Percentiles rank a stretch among this genome's conserved stretches.
phyloP scores from a whole-genome alignment of 1,140 invertebrate species.

The Trinorchestia longiramus region DNA sequence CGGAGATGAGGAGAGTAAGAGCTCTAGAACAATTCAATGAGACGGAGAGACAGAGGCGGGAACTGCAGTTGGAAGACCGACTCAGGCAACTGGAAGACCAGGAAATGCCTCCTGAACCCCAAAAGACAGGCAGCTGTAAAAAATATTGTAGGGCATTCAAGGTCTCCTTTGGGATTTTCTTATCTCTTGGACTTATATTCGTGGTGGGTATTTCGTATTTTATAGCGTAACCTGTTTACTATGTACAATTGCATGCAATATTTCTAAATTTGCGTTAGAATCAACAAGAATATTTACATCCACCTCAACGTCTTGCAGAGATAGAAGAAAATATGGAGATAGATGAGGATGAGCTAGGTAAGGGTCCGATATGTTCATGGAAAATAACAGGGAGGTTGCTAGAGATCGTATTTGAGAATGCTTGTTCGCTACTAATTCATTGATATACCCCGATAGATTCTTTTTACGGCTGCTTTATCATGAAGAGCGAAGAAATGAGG shows the following conservation, averaged over 20 bases:
- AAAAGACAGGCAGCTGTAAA: background rate
- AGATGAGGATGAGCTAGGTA: background rate
- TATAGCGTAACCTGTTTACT: background rate
- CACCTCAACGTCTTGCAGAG: background rate
- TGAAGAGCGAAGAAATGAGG: no score
- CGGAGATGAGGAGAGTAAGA: conserved; percentile 25
- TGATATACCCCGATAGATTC: no score
- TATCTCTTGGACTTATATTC: conserved; percentile 25
- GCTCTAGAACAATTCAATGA: conserved; percentile 35
- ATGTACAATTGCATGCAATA: background rate
- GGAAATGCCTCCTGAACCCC: conserved; percentile 45
- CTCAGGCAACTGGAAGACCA: conserved; percentile 42
- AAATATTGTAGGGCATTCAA: conserved; percentile 45
- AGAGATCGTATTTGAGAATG: no score
- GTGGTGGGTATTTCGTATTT: conserved; percentile 17
- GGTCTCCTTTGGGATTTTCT: conserved; percentile 31
- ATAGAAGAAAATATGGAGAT: background rate
- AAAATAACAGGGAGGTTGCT: background rate
- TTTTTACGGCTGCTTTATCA: no score
- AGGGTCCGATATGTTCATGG: background rate
- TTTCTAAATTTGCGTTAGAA: background rate
- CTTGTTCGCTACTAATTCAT: no score
- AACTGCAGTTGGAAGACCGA: conserved; percentile 7
- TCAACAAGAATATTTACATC: background rate
- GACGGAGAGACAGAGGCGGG: background rate